These are phyloP conservation scores for Apostichopus japonicus DNA, from an alignment of 35 echinoderm and acorn worm genomes.

Conservation along the genomic window DNA sequence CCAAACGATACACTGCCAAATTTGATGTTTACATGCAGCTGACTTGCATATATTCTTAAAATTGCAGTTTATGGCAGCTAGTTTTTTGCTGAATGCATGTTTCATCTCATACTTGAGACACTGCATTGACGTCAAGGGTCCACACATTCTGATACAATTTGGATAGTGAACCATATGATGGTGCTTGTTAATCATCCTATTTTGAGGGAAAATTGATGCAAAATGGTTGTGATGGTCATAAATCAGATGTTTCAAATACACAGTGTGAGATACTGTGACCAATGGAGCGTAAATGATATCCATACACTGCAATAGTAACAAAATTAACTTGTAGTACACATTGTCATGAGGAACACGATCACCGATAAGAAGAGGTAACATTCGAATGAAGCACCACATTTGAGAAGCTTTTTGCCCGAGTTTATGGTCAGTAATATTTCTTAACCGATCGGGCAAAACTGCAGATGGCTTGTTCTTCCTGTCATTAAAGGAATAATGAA, in stretches of 20 bases:
- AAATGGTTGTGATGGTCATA: slow-evolving; percentile 71
- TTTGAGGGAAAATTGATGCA: slow-evolving; percentile 52
- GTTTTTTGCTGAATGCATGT: slow-evolving; percentile 65
- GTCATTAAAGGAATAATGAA: slow-evolving; percentile 69
- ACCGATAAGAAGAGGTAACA: slow-evolving; percentile 82
- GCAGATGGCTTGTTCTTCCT: slow-evolving; percentile 76
- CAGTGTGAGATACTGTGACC: slow-evolving; percentile 42
- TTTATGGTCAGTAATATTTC: slow-evolving; percentile 77
- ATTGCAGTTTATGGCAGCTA: slow-evolving; percentile 69
- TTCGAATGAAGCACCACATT: slow-evolving; percentile 70
- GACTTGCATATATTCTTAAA: slow-evolving; percentile 77
- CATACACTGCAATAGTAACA: slow-evolving; percentile 70
- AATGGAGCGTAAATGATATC: slow-evolving; percentile 73
- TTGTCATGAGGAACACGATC: slow-evolving; percentile 66
- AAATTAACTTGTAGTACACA: slow-evolving; percentile 61
- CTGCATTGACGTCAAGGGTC: slow-evolving; percentile 56
- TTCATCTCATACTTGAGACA: slow-evolving; percentile 84
- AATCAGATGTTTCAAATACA: slow-evolving; percentile 74
- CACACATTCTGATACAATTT: slow-evolving; percentile 63
- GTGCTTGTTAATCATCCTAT: slow-evolving; percentile 77
- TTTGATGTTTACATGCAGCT: slow-evolving; percentile 68
- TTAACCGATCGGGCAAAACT: slow-evolving; percentile 28
- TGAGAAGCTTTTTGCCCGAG: slow-evolving; percentile 83
- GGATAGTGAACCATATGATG: slow-evolving; percentile 82
- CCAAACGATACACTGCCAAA: slow-evolving; percentile 67